Evolutionary conservation across 2,888 invertebrate genomes (phyloP), one percentile per base, ranked within the genome.

Genomic region (Cyaniris semiargus): DNA sequence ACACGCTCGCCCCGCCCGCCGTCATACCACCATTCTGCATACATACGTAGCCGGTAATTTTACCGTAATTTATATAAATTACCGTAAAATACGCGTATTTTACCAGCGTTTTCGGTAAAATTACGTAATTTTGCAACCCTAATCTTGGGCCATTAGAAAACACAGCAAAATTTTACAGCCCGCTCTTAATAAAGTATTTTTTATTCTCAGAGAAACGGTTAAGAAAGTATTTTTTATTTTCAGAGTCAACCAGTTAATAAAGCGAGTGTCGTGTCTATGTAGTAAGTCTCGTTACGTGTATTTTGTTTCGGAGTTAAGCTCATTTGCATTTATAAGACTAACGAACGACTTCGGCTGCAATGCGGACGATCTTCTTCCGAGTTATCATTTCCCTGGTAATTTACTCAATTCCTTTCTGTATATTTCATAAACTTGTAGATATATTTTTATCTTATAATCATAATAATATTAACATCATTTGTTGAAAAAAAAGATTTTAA

Each of bases 251-350:
- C 66, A 18, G 66, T 5, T 66, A 66, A 66, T 31, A 66, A 27
- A 27, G 8, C 13, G 15, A 66, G 31, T 66, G 23, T 8, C 58
- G 58, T 10, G 23, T 66, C 66, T 15, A 27, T 31, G 66, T 66
- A 27, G 31, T 66, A 66, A 15, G 27, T 15, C 66, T 66, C 31
- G 66, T 48, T 48, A 74, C 48, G 44, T 72, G 38, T 72, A 72
- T 72, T 74, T 74, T 74, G 74, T 74, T 74, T 48, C 48, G 74
- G 18, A 48, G 27, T 27, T 23, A 74, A 23, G 27, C 15, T 27
- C 15, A 74, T 74, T 74, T 53, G 48, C 74, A 74, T 74, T 44
- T 72, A 44, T 44, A 72, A 72, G 74, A 48, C 48, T 53, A 48
- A 48, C 44, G 44, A 74, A 27, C 74, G 44, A 48, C 74, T 48